Conservation (phyloP, 1,140 invertebrate genomes). For the Drosophila kanapiae region DNA sequence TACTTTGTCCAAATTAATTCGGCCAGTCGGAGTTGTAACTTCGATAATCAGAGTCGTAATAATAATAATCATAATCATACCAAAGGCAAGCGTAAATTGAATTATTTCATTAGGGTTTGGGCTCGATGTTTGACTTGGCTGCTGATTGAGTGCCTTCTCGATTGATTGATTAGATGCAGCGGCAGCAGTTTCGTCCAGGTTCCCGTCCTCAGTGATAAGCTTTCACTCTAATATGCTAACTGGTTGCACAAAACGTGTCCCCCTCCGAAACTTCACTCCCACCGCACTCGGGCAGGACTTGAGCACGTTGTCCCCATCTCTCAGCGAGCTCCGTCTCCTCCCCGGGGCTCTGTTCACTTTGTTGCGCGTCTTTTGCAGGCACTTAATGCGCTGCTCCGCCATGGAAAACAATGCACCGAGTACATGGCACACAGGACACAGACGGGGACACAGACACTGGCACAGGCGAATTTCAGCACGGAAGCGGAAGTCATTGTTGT, state of each 20-base stretch:
- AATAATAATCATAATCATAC: conserved; percentile 63
- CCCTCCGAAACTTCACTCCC: not conserved
- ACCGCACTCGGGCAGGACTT: conserved; percentile 55
- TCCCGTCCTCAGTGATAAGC: not conserved
- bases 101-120: conserved; percentile 60
- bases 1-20: conserved; percentile 59
- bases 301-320: conserved; percentile 67
- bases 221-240: conserved; percentile 44
- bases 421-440: conserved; percentile 29
- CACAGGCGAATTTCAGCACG: conserved; percentile 74
- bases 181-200: conserved; percentile 5
- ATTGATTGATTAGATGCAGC: conserved; percentile 32
- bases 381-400: conserved; percentile 67
- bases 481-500: conserved; percentile 85
- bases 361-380: conserved; percentile 76
- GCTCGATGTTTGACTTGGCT: conserved; percentile 31
- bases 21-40: conserved; percentile 37
- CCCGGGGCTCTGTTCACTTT: conserved; percentile 57
- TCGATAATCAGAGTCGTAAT: conserved; percentile 49
- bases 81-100: conserved; percentile 60
- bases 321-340: not conserved
- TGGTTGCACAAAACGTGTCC: conserved; percentile 16
- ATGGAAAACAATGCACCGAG: conserved; percentile 68
- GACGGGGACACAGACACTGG: conserved; percentile 5
- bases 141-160: conserved; percentile 39